Conservation (phyloP, 2,888 invertebrate genomes). For the Oscheius sp. region DNA sequence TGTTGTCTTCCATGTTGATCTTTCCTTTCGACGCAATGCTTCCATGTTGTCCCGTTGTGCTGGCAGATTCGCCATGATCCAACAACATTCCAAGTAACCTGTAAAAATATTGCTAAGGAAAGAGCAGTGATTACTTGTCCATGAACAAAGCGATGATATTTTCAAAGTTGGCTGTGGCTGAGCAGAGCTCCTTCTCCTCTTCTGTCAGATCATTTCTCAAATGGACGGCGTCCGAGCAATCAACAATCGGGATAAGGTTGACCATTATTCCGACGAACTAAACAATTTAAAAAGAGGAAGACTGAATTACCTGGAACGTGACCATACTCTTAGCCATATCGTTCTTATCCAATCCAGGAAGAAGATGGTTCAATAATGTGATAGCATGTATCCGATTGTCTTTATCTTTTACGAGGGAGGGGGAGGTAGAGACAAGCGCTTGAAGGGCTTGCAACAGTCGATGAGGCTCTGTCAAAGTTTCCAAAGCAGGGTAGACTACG, state of each 20-base stretch:
- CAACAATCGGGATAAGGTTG: conserved; percentile 83
- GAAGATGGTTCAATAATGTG: conserved; percentile 81
- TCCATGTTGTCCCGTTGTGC: conserved; percentile 36
- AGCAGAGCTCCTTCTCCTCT: conserved; percentile 80
- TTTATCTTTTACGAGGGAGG: conserved; percentile 71
- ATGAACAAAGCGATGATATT: conserved; percentile 87
- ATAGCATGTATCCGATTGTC: conserved; percentile 71
- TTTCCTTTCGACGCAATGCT: conserved; percentile 36
- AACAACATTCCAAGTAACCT: conserved; percentile 47
- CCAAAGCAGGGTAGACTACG: conserved; percentile 82
- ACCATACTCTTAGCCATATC: conserved; percentile 78
- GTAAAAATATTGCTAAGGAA: background rate
- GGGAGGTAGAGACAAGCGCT: conserved; percentile 71
- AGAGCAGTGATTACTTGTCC: conserved; percentile 81
- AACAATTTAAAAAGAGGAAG: conserved; percentile 25
- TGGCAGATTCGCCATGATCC: conserved; percentile 40
- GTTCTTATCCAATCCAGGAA: conserved; percentile 90
- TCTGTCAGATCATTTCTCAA: conserved; percentile 79
- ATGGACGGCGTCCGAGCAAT: conserved; percentile 82
- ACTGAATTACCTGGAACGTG: conserved; percentile 60
- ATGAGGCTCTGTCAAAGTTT: conserved; percentile 88
- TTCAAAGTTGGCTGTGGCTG: conserved; percentile 85
- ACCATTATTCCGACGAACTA: conserved; percentile 75
- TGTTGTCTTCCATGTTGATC: conserved; percentile 44
- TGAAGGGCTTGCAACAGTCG: conserved; percentile 73